Evolutionary conservation across 2,113 vertebrate species (phyloP).

Genomic region (Megalops atlanticus): DNA sequence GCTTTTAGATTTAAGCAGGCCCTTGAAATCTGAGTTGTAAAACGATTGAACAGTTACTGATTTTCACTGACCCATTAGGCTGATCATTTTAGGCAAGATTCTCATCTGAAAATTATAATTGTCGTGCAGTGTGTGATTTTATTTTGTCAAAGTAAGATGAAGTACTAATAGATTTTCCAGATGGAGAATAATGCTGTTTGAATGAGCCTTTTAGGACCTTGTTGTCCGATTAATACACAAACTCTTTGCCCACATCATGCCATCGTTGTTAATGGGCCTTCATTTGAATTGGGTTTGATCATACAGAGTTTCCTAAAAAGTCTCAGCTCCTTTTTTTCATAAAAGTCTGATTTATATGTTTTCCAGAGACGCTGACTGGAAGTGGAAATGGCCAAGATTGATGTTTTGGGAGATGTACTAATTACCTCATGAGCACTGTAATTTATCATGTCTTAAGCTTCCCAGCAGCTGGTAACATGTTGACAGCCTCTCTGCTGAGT

Average conservation of each 20-base stretch:
- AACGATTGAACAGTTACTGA: no score
- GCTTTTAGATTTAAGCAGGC: no score
- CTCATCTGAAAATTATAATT: neutral
- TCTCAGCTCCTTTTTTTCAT: neutral
- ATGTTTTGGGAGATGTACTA: slow-evolving; percentile 30
- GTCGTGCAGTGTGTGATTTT: neutral
- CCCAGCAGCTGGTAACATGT: slow-evolving; percentile 4
- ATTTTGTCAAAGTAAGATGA: no score
- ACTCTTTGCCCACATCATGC: no score
- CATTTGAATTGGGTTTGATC: neutral
- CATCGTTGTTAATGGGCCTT: neutral
- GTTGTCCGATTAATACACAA: no score
- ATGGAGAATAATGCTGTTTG: no score
- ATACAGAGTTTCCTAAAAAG: neutral
- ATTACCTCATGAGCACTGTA: slow-evolving; percentile 27
- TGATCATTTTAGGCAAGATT: neutral
- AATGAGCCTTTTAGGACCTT: no score
- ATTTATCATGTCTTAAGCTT: slow-evolving; percentile 31
- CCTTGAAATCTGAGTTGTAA: no score
- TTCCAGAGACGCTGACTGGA: slow-evolving; percentile 22
- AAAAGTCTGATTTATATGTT: slow-evolving; percentile 20
- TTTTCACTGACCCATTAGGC: no score
- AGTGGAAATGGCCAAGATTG: slow-evolving; percentile 28
- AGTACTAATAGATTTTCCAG: no score
- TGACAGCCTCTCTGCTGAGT: neutral